These are phyloP conservation scores for Halcyon chelicuti DNA, from an alignment of 2,797 vertebrate genomes.

Conservation along the genomic window DNA sequence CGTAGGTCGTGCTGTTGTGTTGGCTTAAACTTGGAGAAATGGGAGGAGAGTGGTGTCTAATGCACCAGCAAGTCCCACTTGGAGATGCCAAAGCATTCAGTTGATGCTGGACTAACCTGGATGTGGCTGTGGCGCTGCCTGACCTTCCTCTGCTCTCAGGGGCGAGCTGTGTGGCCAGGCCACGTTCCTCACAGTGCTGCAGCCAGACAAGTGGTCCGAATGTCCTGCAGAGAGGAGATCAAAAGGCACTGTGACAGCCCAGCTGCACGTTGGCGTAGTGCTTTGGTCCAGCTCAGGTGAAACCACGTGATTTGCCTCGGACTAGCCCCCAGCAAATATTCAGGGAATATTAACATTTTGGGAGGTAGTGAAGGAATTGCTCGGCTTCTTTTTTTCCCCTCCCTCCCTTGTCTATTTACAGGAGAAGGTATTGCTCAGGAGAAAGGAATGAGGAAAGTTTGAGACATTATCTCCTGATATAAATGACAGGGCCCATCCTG, in stretches of 20 bases:
- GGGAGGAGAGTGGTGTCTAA: neutral
- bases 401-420: neutral
- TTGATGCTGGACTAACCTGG: neutral
- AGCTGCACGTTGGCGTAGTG: neutral
- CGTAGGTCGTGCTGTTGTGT: neutral
- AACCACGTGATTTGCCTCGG: neutral
- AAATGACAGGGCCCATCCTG: neutral
- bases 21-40: neutral
- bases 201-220: neutral
- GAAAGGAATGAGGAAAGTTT: conserved; percentile 39
- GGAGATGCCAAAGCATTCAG: neutral
- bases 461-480: neutral
- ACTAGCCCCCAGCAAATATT: neutral
- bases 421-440: conserved; percentile 8
- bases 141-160: neutral
- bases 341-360: neutral
- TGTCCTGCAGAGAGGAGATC: neutral
- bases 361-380: neutral
- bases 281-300: neutral
- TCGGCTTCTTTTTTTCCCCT: neutral
- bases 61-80: neutral
- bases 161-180: neutral
- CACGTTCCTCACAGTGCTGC: neutral
- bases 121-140: neutral
- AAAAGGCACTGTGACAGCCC: neutral